These are phyloP conservation scores for Cepaea nemoralis DNA, from an alignment of 1,140 invertebrate genomes.

Conservation along the genomic window DNA sequence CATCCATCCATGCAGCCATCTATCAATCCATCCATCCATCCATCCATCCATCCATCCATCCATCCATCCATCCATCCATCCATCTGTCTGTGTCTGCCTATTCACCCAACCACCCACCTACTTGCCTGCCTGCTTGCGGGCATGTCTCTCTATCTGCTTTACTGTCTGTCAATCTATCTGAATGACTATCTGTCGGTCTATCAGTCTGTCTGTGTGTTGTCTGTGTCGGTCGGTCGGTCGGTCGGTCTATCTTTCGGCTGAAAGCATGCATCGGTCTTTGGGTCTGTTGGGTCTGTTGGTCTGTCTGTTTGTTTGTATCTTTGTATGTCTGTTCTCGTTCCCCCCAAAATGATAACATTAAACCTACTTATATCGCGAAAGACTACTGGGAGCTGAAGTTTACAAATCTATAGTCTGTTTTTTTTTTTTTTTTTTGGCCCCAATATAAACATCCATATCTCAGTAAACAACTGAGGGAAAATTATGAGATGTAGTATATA, in stretches of 20 bases:
- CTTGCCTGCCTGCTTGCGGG: not conserved
- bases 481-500: too few species aligned
- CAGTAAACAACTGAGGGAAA: too few species aligned
- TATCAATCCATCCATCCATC: constrained; percentile 22
- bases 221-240: not conserved
- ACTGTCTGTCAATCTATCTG: not conserved
- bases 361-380: not conserved
- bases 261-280: too few species aligned
- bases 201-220: not conserved
- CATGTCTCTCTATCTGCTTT: not conserved
- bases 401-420: too few species aligned
- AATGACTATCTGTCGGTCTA: not conserved
- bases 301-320: not conserved
- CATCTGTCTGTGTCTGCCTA: constrained; percentile 10
- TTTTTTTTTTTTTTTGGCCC: too few species aligned
- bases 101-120: not conserved
- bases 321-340: not conserved
- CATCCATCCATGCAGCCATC: not conserved
- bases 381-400: too few species aligned
- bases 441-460: too few species aligned
- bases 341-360: not conserved
- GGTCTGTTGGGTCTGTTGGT: not conserved
- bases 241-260: not conserved
- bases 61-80: constrained; percentile 6
- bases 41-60: constrained; percentile 19